Conservation (phyloP, 2,113 vertebrate genomes). For the Stegostoma tigrinum region DNA sequence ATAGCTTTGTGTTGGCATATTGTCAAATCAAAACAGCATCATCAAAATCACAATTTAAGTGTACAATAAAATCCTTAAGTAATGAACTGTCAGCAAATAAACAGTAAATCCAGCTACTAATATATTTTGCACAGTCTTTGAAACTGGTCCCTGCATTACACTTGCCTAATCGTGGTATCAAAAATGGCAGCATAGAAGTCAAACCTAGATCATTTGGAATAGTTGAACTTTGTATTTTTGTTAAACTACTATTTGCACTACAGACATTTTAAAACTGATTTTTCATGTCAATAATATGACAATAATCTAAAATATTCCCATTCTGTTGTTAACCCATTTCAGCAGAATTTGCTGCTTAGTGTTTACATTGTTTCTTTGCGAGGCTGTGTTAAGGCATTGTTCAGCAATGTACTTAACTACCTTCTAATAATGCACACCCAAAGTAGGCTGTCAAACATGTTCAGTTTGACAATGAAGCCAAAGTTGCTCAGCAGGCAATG, state of each 20-base stretch:
- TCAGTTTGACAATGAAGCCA: slow-evolving; percentile 22
- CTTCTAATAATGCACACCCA: background rate
- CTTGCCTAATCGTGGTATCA: background rate
- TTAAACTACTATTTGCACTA: background rate
- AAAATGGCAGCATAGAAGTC: background rate
- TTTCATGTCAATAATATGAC: background rate
- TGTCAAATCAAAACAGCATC: background rate
- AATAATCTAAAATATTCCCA: background rate
- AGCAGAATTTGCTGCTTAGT: background rate
- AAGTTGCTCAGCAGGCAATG: background rate
- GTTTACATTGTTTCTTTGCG: background rate
- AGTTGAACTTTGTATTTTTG: background rate
- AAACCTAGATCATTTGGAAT: background rate
- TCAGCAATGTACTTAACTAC: background rate
- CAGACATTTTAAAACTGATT: too few relatives aligned
- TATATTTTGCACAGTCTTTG: background rate
- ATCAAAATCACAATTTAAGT: background rate
- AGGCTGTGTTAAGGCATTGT: background rate
- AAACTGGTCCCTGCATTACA: background rate
- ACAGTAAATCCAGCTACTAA: background rate
- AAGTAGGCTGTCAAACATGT: background rate
- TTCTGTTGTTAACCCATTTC: background rate
- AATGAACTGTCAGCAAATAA: background rate
- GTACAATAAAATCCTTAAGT: background rate
- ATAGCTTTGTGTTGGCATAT: background rate